Percentiles rank a stretch among this genome's conserved stretches.
Conservation (phyloP, 2,888 invertebrate genomes). For the Koerneria pararmatus region DNA sequence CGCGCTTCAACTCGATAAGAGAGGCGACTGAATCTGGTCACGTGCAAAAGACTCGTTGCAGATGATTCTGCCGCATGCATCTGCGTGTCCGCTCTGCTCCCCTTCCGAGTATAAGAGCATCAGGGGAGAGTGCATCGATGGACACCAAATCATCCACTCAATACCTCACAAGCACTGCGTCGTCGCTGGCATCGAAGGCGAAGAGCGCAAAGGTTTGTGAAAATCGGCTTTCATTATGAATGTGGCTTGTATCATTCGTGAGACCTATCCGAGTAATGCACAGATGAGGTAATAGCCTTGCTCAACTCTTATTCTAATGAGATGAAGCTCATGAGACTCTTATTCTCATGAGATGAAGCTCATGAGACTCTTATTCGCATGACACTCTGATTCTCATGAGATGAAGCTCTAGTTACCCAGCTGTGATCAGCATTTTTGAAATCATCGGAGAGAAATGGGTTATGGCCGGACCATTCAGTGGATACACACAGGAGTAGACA, state of each 20-base stretch:
- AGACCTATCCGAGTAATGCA: neutral
- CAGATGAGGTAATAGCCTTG: too few relatives aligned
- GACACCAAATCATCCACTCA: slow-evolving; percentile 66
- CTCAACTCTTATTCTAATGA: neutral
- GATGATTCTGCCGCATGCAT: slow-evolving; percentile 52
- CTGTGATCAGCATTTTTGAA: too few relatives aligned
- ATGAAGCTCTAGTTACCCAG: too few relatives aligned
- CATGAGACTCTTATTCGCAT: too few relatives aligned
- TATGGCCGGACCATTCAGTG: too few relatives aligned
- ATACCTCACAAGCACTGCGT: slow-evolving; percentile 62
- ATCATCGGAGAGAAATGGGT: too few relatives aligned
- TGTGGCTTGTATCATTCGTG: neutral
- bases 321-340: neutral
- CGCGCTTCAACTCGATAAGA: neutral
- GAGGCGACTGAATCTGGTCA: too few relatives aligned
- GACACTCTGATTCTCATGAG: too few relatives aligned
- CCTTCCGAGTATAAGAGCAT: slow-evolving; percentile 63
- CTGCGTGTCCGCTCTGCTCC: slow-evolving; percentile 67
- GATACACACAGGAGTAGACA: too few relatives aligned
- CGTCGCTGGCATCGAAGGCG: slow-evolving; percentile 47
- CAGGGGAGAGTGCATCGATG: slow-evolving; percentile 64
- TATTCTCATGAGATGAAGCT: too few relatives aligned
- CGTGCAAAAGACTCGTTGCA: too few relatives aligned
- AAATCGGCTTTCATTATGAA: neutral
- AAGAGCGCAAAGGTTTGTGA: slow-evolving; percentile 9